Conservation (phyloP, 2,113 vertebrate species). For the Centrocercus urophasianus region DNA sequence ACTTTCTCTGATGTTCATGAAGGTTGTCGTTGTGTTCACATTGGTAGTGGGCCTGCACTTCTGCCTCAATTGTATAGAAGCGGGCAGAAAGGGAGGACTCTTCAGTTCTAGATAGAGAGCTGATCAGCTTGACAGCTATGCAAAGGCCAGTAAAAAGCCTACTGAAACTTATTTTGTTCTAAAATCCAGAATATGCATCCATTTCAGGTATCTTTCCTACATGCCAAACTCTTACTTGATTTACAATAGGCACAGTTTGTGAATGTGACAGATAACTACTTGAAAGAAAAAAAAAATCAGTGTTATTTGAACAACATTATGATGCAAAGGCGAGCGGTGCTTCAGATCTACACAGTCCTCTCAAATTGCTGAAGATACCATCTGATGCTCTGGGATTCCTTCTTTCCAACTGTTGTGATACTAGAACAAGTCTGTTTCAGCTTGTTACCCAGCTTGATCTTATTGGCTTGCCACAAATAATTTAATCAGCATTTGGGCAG, state of each 20-base stretch:
- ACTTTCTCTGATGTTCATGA: background rate
- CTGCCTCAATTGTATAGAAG: background rate
- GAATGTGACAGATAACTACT: background rate
- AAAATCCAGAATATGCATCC: background rate
- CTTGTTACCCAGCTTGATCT: background rate
- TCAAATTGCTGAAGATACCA: background rate
- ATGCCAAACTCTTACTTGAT: fast-evolving
- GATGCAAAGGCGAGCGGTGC: background rate
- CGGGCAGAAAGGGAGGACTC: background rate
- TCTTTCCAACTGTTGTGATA: background rate
- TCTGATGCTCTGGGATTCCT: background rate
- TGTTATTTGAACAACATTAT: background rate
- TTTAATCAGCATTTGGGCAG: background rate
- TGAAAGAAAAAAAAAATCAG: background rate
- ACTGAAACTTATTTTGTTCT: background rate
- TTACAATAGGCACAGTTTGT: background rate
- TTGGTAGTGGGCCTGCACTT: background rate
- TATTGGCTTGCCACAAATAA: background rate
- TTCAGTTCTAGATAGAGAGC: background rate
- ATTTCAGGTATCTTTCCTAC: background rate
- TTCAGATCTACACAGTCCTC: background rate
- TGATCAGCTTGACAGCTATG: background rate
- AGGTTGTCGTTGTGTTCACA: background rate
- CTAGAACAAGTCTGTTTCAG: background rate
- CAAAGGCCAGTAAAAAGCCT: background rate